Conservation (phyloP, 2,888 invertebrate genomes). For the Colostygia pectinataria region DNA sequence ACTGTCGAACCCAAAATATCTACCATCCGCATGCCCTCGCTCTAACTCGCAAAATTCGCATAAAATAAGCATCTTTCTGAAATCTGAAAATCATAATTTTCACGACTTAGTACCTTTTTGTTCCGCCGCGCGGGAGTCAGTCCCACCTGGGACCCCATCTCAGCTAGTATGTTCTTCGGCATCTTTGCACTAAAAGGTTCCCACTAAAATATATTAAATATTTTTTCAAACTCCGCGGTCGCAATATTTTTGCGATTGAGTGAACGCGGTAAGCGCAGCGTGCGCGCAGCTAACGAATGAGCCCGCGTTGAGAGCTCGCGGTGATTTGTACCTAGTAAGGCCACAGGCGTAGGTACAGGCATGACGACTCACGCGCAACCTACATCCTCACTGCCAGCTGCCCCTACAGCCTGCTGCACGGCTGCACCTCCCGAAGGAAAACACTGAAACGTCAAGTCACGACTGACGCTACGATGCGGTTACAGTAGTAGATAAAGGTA, state of each 20-base stretch:
- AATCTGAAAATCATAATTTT: constrained; percentile 6
- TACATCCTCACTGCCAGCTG: constrained; percentile 22
- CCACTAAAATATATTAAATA: constrained; percentile 34
- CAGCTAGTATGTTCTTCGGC: constrained; percentile 76
- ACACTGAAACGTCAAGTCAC: constrained; percentile 9
- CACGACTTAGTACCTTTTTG: constrained; percentile 61
- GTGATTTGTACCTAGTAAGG: constrained; percentile 50
- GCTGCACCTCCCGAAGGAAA: constrained; percentile 11
- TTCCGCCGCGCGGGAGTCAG: constrained; percentile 68
- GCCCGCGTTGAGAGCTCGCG: constrained; percentile 50
- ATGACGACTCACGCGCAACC: constrained; percentile 40
- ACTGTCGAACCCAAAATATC: constrained; percentile 53
- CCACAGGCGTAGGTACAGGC: too few relatives aligned
- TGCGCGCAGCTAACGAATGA: constrained; percentile 66
- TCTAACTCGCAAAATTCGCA: constrained; percentile 23
- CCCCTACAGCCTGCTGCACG: background rate
- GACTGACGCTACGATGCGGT: background rate
- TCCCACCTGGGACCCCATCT: constrained; percentile 80
- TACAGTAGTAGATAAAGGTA: too few relatives aligned
- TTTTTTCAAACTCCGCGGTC: constrained; percentile 44
- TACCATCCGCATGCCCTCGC: constrained; percentile 25
- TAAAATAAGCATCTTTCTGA: constrained; percentile 10
- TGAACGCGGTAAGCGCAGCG: constrained; percentile 62
- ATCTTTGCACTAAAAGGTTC: constrained; percentile 63
- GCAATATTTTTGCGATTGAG: constrained; percentile 45